These are phyloP conservation scores for Radopholus similis DNA, from an alignment of 1,140 invertebrate genomes.

Conservation along the genomic window DNA sequence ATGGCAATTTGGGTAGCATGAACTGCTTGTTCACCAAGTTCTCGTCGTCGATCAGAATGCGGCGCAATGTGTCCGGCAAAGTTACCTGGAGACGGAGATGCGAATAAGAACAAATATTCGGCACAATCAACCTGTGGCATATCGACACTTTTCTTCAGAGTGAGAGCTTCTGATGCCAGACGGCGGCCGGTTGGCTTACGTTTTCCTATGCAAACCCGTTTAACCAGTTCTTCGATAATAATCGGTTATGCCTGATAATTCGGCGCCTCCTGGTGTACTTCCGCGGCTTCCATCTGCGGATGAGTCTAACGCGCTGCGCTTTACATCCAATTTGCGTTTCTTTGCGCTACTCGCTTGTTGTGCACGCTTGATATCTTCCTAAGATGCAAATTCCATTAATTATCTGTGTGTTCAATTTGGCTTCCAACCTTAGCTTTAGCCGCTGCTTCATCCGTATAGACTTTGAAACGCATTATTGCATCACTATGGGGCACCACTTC, in stretches of 20 bases:
- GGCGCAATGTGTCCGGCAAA: constrained; percentile 25
- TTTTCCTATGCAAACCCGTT: constrained; percentile 16
- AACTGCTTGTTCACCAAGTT: constrained; percentile 25
- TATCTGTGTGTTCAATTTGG: not conserved
- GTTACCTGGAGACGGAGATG: too few relatives aligned
- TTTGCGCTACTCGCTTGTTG: constrained; percentile 21
- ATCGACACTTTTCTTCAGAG: constrained; percentile 14
- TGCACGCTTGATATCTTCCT: constrained; percentile 27
- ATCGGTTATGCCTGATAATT: not conserved
- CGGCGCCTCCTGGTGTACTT: constrained; percentile 17
- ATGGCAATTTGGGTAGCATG: constrained; percentile 33
- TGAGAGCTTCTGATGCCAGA: not conserved
- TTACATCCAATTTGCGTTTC: constrained; percentile 22
- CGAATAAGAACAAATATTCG: too few relatives aligned
- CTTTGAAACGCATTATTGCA: constrained; percentile 23
- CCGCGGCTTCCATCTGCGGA: constrained; percentile 14
- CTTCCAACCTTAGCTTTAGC: constrained; percentile 26
- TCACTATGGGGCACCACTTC: constrained; percentile 23
- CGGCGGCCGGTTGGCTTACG: not conserved
- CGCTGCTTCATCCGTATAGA: constrained; percentile 24
- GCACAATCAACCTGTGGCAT: too few relatives aligned
- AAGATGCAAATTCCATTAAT: constrained; percentile 9
- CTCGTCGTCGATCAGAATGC: constrained; percentile 32
- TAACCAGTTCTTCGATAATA: not conserved
- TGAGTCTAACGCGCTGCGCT: not conserved